A percentile compares a stretch with the other conserved stretches of the same genome.
These are phyloP conservation scores for Hyperoplus immaculatus DNA, from an alignment of 2,797 vertebrate genomes.

Conservation along the genomic window DNA sequence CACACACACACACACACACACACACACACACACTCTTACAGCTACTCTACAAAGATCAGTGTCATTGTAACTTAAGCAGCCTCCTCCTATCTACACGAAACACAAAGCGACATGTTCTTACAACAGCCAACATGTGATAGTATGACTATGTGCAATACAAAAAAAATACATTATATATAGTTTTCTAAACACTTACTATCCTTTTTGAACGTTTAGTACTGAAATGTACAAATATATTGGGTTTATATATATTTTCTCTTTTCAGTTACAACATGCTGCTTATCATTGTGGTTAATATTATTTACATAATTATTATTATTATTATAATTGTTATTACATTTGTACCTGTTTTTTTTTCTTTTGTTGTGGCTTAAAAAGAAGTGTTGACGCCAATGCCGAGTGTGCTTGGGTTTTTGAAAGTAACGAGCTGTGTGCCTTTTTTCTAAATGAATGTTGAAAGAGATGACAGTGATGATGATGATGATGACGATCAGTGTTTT, in stretches of 20 bases:
- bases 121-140: conserved; percentile 87
- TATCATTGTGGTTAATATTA: conserved; percentile 87
- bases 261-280: conserved; percentile 95
- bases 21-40: conserved; percentile 45
- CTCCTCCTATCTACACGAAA: conserved; percentile 40
- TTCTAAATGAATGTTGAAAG: conserved; percentile 83
- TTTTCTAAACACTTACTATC: conserved; percentile 85
- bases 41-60: conserved; percentile 49
- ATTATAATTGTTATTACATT: conserved; percentile 65
- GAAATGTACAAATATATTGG: conserved; percentile 87
- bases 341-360: conserved; percentile 72
- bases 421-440: conserved; percentile 82
- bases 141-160: conserved; percentile 97
- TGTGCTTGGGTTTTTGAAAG: conserved; percentile 81
- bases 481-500: conserved; percentile 84
- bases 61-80: conserved; percentile 46
- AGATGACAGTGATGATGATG: not conserved
- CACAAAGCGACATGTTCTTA: conserved; percentile 72
- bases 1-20: conserved; percentile 12
- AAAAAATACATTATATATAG: conserved; percentile 80
- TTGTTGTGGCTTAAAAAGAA: conserved; percentile 70
- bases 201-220: conserved; percentile 77
- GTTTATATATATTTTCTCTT: conserved; percentile 86
- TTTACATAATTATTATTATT: conserved; percentile 85
- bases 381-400: conserved; percentile 81